A percentile compares a stretch with the other conserved stretches of the same genome.
Evolutionary conservation across 1,140 invertebrate species (phyloP).

Genomic region (Paraescarpia echinospica): DNA sequence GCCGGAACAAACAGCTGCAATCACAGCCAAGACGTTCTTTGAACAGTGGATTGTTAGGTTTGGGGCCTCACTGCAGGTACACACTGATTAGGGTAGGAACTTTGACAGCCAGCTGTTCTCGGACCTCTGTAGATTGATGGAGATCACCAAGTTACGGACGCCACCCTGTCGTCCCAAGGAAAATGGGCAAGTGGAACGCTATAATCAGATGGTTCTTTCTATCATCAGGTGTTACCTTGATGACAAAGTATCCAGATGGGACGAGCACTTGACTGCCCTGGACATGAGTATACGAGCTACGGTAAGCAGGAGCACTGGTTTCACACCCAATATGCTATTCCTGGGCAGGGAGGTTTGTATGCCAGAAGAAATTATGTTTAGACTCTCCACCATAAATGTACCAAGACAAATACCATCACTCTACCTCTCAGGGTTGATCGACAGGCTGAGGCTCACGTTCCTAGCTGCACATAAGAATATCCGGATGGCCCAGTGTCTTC

Average conservation of each 20-base stretch:
- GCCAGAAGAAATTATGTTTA: not conserved
- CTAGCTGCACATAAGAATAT: too few relatives aligned
- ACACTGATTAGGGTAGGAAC: constrained; percentile 1
- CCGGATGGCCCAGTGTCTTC: too few relatives aligned
- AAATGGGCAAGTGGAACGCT: not conserved
- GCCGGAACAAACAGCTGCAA: not conserved
- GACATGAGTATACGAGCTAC: not conserved
- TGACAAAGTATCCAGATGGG: not conserved
- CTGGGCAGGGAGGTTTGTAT: too few relatives aligned
- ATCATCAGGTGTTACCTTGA: not conserved
- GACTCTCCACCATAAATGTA: too few relatives aligned
- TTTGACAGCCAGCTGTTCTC: not conserved
- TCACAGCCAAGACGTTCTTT: not conserved
- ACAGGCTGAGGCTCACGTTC: not conserved
- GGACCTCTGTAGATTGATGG: not conserved
- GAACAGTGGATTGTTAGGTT: not conserved
- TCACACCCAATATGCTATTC: not conserved
- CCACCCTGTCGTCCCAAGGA: not conserved
- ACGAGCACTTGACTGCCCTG: not conserved
- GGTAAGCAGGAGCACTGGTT: not conserved
- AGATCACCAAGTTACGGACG: not conserved
- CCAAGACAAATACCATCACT: not conserved
- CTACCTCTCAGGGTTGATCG: not conserved
- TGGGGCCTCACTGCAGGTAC: not conserved
- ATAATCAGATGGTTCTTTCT: not conserved